These are phyloP conservation scores for Lithobates pipiens DNA, from an alignment of 2,797 vertebrate species.

Conservation along the genomic window DNA sequence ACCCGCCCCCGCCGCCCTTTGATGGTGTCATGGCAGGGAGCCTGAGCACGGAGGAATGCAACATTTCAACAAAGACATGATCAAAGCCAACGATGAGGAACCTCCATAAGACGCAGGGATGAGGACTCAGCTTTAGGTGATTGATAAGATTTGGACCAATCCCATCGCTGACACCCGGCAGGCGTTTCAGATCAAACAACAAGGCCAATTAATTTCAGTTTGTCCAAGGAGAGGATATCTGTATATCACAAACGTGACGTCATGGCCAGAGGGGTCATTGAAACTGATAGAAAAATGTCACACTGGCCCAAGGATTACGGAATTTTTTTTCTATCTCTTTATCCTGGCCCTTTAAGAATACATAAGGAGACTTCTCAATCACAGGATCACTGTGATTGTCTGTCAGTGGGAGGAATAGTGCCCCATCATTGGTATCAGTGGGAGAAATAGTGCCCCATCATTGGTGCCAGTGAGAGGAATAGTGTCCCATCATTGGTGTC, in stretches of 20 bases:
- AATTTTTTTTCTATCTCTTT: no score
- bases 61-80: conserved; percentile 31
- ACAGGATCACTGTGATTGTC: no score
- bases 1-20: conserved; percentile 29
- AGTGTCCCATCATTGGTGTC: no score
- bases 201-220: neutral
- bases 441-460: no score
- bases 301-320: neutral
- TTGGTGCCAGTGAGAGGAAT: no score
- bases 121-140: conserved; percentile 31
- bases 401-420: no score
- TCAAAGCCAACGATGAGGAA: conserved; percentile 57
- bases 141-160: conserved; percentile 21
- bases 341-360: no score
- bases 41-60: conserved; percentile 48
- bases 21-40: conserved; percentile 50
- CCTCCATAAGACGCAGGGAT: conserved; percentile 9
- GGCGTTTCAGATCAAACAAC: conserved; percentile 3
- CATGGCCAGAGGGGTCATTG: neutral
- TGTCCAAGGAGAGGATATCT: neutral
- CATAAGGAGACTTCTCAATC: no score
- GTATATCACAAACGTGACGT: neutral
- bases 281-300: neutral
- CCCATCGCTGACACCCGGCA: conserved; percentile 18
- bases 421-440: no score